phyloP scores from a whole-genome alignment of 2,113 vertebrate species.

The Osmerus eperlanus region DNA sequence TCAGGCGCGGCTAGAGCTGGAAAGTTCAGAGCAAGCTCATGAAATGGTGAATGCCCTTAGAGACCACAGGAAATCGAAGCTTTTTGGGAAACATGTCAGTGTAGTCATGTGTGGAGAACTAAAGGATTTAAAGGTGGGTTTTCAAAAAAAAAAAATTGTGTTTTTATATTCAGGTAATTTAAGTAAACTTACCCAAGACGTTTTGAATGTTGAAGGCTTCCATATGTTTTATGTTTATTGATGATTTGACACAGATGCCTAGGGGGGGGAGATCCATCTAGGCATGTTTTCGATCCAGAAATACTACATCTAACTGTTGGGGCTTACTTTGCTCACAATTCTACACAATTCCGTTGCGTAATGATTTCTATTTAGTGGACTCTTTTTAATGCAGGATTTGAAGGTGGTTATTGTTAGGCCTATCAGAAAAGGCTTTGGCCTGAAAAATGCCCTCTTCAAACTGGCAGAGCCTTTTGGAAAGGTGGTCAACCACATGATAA shows the following conservation, averaged over 20 bases:
- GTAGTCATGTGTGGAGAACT: conserved; percentile 79
- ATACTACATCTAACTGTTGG: conserved; percentile 72
- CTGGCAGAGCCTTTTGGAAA: conserved; percentile 39
- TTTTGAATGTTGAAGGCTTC: no score
- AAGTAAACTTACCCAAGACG: not conserved
- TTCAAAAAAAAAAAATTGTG: no score
- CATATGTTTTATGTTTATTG: not conserved
- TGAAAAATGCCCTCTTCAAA: conserved; percentile 24
- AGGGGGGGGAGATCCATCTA: conserved; percentile 78
- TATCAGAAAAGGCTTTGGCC: conserved; percentile 19
- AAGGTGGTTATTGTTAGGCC: conserved; percentile 45
- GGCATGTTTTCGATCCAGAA: conserved; percentile 77
- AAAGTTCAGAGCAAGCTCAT: conserved; percentile 75
- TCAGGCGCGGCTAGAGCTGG: conserved; percentile 84
- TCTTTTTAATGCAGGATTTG: conserved; percentile 24
- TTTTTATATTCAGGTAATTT: not conserved
- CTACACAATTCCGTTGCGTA: no score
- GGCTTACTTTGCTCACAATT: conserved; percentile 32
- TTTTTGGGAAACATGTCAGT: conserved; percentile 70
- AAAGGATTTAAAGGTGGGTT: conserved; percentile 80
- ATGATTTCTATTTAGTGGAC: no score
- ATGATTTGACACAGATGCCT: conserved; percentile 10
- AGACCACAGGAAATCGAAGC: conserved; percentile 67
- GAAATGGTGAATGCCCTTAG: conserved; percentile 80
- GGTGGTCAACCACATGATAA: conserved; percentile 39